These are phyloP conservation scores for Trichonephila clavata DNA, from an alignment of 1,140 invertebrate genomes.

Conservation along the genomic window DNA sequence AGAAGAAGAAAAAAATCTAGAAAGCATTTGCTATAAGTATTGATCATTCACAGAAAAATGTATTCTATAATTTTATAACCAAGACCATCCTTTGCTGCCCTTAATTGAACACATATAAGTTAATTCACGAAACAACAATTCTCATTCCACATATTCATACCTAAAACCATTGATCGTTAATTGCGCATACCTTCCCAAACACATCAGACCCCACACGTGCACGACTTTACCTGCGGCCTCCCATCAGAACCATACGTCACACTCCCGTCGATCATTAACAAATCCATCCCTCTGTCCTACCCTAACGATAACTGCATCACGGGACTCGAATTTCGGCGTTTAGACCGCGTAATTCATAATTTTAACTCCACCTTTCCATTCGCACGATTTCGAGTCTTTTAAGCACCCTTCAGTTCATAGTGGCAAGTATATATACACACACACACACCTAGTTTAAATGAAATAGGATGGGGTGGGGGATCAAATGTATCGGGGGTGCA, in stretches of 20 bases:
- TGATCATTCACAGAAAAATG: no score
- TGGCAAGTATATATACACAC: conserved; percentile 1
- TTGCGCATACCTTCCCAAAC: not conserved
- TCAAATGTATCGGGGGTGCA: conserved; percentile 59
- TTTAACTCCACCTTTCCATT: not conserved
- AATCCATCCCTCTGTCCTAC: conserved; percentile 57
- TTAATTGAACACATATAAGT: no score
- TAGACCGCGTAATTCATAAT: conserved; percentile 50
- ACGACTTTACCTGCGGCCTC: conserved; percentile 56
- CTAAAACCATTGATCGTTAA: not conserved
- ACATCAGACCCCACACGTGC: not conserved
- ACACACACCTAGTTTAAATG: not conserved
- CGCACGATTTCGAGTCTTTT: conserved; percentile 51
- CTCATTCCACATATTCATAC: no score
- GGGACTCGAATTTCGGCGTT: conserved; percentile 68
- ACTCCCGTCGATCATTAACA: conserved; percentile 62
- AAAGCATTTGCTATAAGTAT: no score
- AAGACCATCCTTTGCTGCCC: no score
- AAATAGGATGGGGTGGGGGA: conserved; percentile 11
- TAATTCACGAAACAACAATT: no score
- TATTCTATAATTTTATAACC: no score
- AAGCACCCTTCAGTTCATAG: conserved; percentile 16
- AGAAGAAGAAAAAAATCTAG: no score
- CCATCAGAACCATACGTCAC: not conserved
- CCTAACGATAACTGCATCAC: conserved; percentile 67